A percentile compares a stretch with the other conserved stretches of the same genome.
These are phyloP conservation scores for Dissostichus mawsoni DNA, from an alignment of 2,113 vertebrate genomes.

Conservation along the genomic window DNA sequence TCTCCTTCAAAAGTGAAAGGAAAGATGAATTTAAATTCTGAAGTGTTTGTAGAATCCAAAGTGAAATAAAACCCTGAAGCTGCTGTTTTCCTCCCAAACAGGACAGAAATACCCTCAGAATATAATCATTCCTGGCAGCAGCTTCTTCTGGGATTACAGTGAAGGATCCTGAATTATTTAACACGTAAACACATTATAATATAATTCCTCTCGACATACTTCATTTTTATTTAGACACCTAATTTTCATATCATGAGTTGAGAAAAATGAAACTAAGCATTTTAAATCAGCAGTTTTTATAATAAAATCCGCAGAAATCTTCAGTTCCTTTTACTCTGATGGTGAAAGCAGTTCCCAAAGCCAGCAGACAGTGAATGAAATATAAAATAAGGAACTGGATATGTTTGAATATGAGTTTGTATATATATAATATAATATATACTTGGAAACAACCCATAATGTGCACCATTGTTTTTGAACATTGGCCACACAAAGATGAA, in stretches of 20 bases:
- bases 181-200: background rate
- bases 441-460: too few relatives aligned
- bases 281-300: too few relatives aligned
- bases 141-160: background rate
- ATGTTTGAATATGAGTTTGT: too few relatives aligned
- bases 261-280: background rate
- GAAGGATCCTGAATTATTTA: conserved; percentile 7
- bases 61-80: background rate
- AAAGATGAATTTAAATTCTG: background rate
- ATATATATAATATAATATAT: too few relatives aligned
- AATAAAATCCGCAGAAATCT: too few relatives aligned
- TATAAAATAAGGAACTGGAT: too few relatives aligned
- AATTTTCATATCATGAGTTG: background rate
- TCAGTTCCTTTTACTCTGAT: too few relatives aligned
- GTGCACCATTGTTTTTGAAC: too few relatives aligned
- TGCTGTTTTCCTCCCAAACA: background rate
- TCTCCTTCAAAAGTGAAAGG: background rate
- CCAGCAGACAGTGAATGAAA: too few relatives aligned
- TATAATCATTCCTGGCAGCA: background rate
- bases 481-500: too few relatives aligned
- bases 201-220: too few relatives aligned
- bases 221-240: background rate
- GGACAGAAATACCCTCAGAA: conserved; percentile 4
- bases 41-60: background rate
- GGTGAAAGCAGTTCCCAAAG: too few relatives aligned